Conservation (phyloP, 2,797 vertebrate species). For the Leptoclinus maculatus region DNA sequence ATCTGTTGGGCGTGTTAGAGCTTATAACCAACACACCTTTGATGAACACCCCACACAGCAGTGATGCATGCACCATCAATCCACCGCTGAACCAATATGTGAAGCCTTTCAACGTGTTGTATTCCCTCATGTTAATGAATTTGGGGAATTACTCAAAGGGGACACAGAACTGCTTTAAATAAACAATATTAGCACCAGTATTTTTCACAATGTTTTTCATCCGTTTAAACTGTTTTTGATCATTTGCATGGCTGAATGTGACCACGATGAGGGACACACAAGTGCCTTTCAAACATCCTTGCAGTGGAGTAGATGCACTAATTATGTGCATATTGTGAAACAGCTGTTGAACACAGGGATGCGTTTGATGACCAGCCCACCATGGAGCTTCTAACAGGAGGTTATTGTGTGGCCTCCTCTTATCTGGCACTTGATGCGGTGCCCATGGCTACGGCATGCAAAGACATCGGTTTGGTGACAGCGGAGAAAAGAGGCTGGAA, state of each 20-base stretch:
- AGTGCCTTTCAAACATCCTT: constrained; percentile 55
- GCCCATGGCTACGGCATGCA: constrained; percentile 76
- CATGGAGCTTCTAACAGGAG: constrained; percentile 69
- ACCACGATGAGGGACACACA: constrained; percentile 15
- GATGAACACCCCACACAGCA: neutral
- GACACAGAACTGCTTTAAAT: neutral
- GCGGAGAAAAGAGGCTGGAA: constrained; percentile 10
- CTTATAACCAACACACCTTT: neutral
- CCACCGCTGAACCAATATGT: neutral
- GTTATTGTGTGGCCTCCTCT: constrained; percentile 79
- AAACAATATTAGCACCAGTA: neutral
- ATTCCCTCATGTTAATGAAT: neutral
- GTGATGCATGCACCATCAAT: neutral
- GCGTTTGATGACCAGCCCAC: constrained; percentile 77
- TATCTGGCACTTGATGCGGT: constrained; percentile 82
- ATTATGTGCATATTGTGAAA: constrained; percentile 70
- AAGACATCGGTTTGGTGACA: constrained; percentile 46
- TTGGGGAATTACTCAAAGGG: neutral
- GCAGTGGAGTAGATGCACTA: constrained; percentile 46
- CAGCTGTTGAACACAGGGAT: constrained; percentile 52
- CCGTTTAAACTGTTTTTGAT: neutral
- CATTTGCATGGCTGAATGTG: constrained; percentile 9
- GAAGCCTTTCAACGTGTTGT: neutral
- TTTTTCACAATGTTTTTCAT: constrained; percentile 10
- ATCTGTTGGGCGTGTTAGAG: neutral